Evolutionary conservation across 92 coral and sea anemone genomes (phyloP).

Genomic region (Heliopora coerulea): DNA sequence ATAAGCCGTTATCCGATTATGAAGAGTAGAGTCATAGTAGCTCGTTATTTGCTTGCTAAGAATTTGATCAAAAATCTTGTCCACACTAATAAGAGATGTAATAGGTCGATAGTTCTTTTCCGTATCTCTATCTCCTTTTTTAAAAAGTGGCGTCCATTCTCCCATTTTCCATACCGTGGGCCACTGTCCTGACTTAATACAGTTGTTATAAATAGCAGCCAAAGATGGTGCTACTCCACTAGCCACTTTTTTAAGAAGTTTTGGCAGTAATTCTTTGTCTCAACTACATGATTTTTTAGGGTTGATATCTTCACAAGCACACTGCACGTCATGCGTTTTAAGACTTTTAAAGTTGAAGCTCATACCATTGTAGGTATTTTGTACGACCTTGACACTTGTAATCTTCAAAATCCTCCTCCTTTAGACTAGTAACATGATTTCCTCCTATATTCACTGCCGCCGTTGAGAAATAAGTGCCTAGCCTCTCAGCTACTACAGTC

Average conservation of each 20-base stretch:
- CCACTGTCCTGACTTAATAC: constrained; percentile 24
- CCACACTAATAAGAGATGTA: constrained; percentile 17
- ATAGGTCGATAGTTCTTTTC: constrained; percentile 40
- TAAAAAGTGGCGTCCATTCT: constrained; percentile 39
- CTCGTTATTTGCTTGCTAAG: constrained; percentile 40
- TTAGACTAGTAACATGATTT: background rate
- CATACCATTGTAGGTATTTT: background rate
- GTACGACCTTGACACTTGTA: constrained; percentile 51
- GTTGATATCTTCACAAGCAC: constrained; percentile 38
- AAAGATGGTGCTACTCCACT: constrained; percentile 34
- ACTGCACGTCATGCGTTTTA: background rate
- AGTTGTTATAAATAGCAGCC: constrained; percentile 44
- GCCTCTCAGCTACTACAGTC: constrained; percentile 35
- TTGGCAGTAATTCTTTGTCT: constrained; percentile 28
- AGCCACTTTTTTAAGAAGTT: constrained; percentile 36
- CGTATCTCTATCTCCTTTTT: constrained; percentile 44
- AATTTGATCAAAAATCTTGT: constrained; percentile 47
- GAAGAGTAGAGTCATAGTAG: too few species aligned
- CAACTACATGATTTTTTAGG: constrained; percentile 33
- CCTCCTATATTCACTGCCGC: constrained; percentile 52
- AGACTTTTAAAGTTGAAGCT: too few species aligned
- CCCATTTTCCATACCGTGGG: constrained; percentile 40
- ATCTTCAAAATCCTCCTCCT: constrained; percentile 37
- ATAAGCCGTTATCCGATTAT: constrained; percentile 12
- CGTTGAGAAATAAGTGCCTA: constrained; percentile 50